Evolutionary conservation across 2,888 invertebrate genomes (phyloP).

Genomic region (Thereva nobilitata): DNA sequence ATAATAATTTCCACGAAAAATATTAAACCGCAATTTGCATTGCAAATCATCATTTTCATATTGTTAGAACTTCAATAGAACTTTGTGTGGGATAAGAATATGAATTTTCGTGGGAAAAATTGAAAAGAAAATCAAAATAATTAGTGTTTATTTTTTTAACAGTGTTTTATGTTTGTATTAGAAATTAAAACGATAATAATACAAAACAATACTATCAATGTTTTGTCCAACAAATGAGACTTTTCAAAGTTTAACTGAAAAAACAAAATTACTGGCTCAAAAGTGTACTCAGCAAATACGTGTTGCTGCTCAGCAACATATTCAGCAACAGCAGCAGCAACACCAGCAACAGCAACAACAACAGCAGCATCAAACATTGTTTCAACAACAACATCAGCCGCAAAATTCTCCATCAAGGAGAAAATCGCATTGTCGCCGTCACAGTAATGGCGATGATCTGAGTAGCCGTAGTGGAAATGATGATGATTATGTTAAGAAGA

Average conservation of each 20-base stretch:
- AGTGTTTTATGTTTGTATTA: constrained; percentile 10
- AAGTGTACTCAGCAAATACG: constrained; percentile 52
- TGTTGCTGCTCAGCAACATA: constrained; percentile 47
- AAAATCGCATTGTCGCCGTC: constrained; percentile 20
- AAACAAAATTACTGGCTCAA: constrained; percentile 54
- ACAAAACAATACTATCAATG: constrained; percentile 43
- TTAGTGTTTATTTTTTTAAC: constrained; percentile 5
- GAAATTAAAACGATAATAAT: not conserved
- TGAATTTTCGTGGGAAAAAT: too few relatives aligned
- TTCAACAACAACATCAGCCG: constrained; percentile 37
- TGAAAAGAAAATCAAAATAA: not conserved
- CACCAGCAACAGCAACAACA: constrained; percentile 45
- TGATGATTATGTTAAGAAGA: constrained; percentile 14
- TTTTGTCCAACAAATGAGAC: constrained; percentile 54
- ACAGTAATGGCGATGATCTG: not conserved
- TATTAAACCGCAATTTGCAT: too few relatives aligned
- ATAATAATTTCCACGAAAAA: too few relatives aligned
- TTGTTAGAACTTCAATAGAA: too few relatives aligned
- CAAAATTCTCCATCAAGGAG: constrained; percentile 14
- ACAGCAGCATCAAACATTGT: constrained; percentile 39
- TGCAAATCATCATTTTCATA: too few relatives aligned
- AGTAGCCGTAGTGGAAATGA: too few relatives aligned
- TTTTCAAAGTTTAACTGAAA: constrained; percentile 47
- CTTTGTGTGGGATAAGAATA: too few relatives aligned
- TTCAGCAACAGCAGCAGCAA: constrained; percentile 44